Evolutionary conservation across 2,797 vertebrate species (phyloP).

Genomic region (Spea hammondii): DNA sequence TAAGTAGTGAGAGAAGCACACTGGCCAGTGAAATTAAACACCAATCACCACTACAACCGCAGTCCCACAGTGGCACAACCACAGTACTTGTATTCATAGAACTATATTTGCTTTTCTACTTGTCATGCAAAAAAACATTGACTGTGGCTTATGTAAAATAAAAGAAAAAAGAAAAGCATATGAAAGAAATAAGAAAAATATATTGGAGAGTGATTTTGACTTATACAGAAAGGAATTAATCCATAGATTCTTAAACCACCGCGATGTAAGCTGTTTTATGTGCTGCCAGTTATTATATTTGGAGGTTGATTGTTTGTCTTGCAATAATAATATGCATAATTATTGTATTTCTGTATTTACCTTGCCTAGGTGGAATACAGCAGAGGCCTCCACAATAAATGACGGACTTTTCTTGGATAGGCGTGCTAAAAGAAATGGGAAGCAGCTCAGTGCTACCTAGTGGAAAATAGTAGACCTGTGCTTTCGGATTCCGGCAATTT

Average conservation of each 20-base stretch:
- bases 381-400: no score
- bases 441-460: no score
- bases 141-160: constrained; percentile 39
- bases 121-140: constrained; percentile 52
- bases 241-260: constrained; percentile 17
- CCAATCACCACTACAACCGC: constrained; percentile 63
- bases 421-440: no score
- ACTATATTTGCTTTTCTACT: constrained; percentile 63
- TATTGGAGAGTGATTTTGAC: constrained; percentile 30
- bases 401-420: no score
- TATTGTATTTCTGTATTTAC: no score
- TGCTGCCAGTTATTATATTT: not conserved
- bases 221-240: constrained; percentile 31
- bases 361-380: no score
- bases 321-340: no score
- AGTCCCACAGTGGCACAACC: constrained; percentile 60
- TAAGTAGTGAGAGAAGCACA: constrained; percentile 62
- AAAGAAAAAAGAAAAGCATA: not conserved
- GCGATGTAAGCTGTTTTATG: not conserved
- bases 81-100: constrained; percentile 74
- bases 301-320: no score
- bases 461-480: no score
- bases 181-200: constrained; percentile 8
- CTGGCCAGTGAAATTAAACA: constrained; percentile 65
- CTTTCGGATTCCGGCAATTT: no score